Evolutionary conservation across 1,140 invertebrate genomes (phyloP), one percentile per base, ranked within the genome.

Genomic region (Kradibia gibbosae): DNA sequence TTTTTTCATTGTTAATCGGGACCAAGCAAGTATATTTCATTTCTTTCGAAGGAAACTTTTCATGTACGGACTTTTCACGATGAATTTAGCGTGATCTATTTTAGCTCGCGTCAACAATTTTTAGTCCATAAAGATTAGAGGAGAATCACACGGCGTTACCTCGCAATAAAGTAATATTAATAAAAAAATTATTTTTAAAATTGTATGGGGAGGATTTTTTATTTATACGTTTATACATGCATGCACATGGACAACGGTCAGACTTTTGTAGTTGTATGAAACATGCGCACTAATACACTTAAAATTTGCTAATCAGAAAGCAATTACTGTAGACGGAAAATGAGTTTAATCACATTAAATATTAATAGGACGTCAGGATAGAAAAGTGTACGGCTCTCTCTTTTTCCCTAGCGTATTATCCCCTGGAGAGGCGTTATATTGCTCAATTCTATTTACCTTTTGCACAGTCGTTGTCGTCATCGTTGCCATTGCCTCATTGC

Each of bases 331-430:
- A 78, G 78, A 34, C 78, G 70, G 55, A 55, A 65, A 78, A 77
- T 60, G 82, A 83, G 78, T 83, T 83, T 83, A 81, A 83, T 83
- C 73, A 45, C 42, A 74, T 81, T 25, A 81, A 83, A 71, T 80
- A 83, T 72, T 81, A 77, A 81, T 11, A 13, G 74, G 7, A 17
- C 78, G 55, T 80, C 74, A 48, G 45, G 50, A 55, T 5, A 39
- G 77, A 11, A 53, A 15, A 50, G 70, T 45, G 45, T 20, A 72
- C 25, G 67, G 13, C 28, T 48, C 22, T 17, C 5, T 25, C n/a
- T 17, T 48, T 3, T 25, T 17, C 42, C 53, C 31, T 53, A 8
- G 50, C 20, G 25, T 55, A 36, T 20, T 13, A 25, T n/a, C n/a
- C 78, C 70, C 42, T 0, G 57, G 57, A 57, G 36, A 36, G 22